Conservation (phyloP, 2,888 invertebrate species). For the Tenodera sinensis region DNA sequence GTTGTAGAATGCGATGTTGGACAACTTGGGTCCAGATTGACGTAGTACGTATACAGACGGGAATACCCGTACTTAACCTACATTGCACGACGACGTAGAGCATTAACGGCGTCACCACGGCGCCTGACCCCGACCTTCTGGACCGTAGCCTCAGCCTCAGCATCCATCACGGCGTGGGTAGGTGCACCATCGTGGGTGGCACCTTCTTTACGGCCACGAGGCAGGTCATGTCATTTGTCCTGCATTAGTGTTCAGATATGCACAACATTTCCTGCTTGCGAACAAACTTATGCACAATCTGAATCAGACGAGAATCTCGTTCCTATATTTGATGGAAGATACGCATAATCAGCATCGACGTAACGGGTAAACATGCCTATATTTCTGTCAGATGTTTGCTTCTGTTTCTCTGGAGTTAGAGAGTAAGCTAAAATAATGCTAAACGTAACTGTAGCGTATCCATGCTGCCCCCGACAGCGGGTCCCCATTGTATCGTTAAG, state of each 20-base stretch:
- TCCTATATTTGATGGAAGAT: not conserved
- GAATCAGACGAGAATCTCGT: not conserved
- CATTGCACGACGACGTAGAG: not conserved
- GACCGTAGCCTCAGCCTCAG: not conserved
- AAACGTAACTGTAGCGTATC: too few relatives aligned
- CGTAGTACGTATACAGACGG: too few relatives aligned
- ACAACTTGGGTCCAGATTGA: too few relatives aligned
- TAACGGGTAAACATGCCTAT: too few relatives aligned
- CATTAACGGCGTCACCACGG: not conserved
- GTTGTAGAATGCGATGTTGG: too few relatives aligned
- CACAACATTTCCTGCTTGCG: not conserved
- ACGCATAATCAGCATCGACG: not conserved
- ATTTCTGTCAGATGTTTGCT: too few relatives aligned
- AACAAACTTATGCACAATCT: not conserved
- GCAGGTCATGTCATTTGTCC: not conserved
- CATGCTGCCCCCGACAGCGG: too few relatives aligned
- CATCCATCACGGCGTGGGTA: not conserved
- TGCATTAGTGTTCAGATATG: not conserved
- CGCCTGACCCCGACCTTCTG: not conserved
- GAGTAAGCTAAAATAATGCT: too few relatives aligned
- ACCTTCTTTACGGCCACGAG: not conserved
- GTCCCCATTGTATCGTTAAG: too few relatives aligned
- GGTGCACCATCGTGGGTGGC: not conserved
- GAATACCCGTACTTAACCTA: not conserved
- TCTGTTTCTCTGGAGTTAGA: too few relatives aligned